Conservation (phyloP, 2,888 invertebrate genomes). For the Pristionchus exspectatus region DNA sequence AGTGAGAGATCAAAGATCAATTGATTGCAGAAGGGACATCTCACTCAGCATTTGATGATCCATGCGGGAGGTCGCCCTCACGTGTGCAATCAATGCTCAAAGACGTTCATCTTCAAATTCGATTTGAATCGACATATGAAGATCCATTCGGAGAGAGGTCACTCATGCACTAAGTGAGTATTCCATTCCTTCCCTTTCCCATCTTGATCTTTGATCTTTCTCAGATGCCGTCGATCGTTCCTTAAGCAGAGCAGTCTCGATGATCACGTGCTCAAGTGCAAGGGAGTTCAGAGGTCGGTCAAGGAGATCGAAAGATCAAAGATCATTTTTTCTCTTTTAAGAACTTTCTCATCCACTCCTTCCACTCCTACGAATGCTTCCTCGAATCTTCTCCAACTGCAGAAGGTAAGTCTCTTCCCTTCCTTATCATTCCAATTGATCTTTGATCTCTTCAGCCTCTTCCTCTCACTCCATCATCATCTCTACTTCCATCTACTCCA, state of each 20-base stretch:
- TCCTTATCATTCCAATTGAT: not conserved
- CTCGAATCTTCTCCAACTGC: not conserved
- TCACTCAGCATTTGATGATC: slow-evolving; percentile 79
- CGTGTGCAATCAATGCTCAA: slow-evolving; percentile 75
- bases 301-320: slow-evolving; percentile 19
- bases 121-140: slow-evolving; percentile 79
- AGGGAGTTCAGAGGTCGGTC: slow-evolving; percentile 54
- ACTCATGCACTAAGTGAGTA: slow-evolving; percentile 64
- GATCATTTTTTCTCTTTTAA: not conserved
- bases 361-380: not conserved
- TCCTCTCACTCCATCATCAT: slow-evolving; percentile 18
- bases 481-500: not conserved
- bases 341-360: not conserved
- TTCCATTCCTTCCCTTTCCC: not conserved
- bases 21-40: slow-evolving; percentile 77
- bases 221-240: slow-evolving; percentile 73
- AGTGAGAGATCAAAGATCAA: slow-evolving; percentile 18
- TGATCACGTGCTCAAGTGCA: slow-evolving; percentile 74
- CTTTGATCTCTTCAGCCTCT: slow-evolving; percentile 4
- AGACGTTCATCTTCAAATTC: slow-evolving; percentile 79
- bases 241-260: slow-evolving; percentile 71
- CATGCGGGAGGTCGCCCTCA: slow-evolving; percentile 77
- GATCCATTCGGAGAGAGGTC: slow-evolving; percentile 78
- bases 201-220: not conserved
- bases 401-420: not conserved